A percentile compares a stretch with the other conserved stretches of the same genome.
Evolutionary conservation across 2,797 vertebrate genomes (phyloP).

Genomic region (Fundulus diaphanus): DNA sequence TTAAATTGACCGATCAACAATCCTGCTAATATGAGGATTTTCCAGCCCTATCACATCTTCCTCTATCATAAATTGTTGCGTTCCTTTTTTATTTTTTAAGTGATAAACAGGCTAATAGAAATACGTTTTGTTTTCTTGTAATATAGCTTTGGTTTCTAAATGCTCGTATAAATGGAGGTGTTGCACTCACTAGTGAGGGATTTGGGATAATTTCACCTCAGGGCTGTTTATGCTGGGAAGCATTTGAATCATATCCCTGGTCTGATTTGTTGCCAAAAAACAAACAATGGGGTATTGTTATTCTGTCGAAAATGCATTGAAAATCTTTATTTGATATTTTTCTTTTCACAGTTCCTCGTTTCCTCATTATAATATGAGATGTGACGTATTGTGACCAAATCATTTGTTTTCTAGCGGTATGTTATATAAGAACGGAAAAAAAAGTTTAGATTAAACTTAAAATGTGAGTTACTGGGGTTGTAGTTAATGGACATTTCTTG

Average conservation of each 20-base stretch:
- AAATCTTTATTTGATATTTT: constrained; percentile 34
- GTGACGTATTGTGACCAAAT: constrained; percentile 12
- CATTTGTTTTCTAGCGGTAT: background rate
- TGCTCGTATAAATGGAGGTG: constrained; percentile 38
- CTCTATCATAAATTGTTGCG: constrained; percentile 59
- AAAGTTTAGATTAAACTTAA: background rate
- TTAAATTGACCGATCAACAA: constrained; percentile 71
- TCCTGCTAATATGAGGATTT: constrained; percentile 60
- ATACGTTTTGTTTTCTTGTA: constrained; percentile 50
- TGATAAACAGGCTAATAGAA: constrained; percentile 43
- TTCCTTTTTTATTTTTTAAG: constrained; percentile 60
- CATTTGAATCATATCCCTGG: constrained; percentile 47
- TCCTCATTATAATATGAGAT: constrained; percentile 21
- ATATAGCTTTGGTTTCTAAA: constrained; percentile 31
- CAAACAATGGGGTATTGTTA: constrained; percentile 33
- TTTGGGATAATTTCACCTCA: constrained; percentile 50
- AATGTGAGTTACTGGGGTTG: background rate
- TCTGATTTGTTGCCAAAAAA: constrained; percentile 43
- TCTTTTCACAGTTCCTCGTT: constrained; percentile 24
- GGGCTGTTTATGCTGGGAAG: constrained; percentile 49
- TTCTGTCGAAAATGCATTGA: constrained; percentile 46
- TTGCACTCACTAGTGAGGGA: constrained; percentile 43
- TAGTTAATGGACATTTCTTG: background rate
- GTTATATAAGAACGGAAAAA: background rate
- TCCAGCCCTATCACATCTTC: constrained; percentile 47